Conservation (phyloP, 1,140 invertebrate genomes). For the Drosophila neocordata region DNA sequence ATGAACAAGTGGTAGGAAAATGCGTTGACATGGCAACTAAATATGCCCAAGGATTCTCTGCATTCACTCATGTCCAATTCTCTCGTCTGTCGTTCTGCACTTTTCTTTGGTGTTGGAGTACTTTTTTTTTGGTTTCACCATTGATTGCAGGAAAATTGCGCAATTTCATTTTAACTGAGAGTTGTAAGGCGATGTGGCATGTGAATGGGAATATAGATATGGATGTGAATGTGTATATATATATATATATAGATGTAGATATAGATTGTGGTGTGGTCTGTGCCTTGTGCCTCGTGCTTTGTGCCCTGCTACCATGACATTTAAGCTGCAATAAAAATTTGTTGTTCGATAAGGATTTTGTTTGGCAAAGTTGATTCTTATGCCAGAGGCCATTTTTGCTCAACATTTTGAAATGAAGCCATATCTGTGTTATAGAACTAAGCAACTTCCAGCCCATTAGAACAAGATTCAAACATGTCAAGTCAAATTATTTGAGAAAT, state of each 20-base stretch:
- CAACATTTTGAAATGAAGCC: constrained; percentile 1
- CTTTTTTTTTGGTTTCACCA: constrained; percentile 74
- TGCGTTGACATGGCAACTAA: constrained; percentile 55
- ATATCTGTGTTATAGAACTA: not conserved
- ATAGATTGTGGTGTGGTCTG: constrained; percentile 14
- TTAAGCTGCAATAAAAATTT: constrained; percentile 77
- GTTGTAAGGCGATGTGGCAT: constrained; percentile 45
- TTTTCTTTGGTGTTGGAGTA: constrained; percentile 45
- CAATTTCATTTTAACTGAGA: constrained; percentile 63
- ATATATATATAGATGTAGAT: constrained; percentile 18
- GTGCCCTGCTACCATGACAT: constrained; percentile 64
- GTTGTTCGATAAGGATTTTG: constrained; percentile 73
- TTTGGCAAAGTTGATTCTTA: constrained; percentile 36
- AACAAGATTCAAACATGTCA: too few relatives aligned
- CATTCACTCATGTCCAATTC: constrained; percentile 16
- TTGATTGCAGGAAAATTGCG: constrained; percentile 76
- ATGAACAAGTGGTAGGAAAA: constrained; percentile 21
- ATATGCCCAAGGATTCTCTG: constrained; percentile 27
- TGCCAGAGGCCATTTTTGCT: not conserved
- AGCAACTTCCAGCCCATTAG: constrained; percentile 2
- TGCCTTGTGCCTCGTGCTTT: constrained; percentile 22
- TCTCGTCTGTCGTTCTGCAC: constrained; percentile 11
- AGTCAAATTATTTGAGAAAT: too few relatives aligned
- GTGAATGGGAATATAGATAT: constrained; percentile 16
- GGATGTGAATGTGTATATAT: not conserved